Percentiles rank a stretch among this genome's conserved stretches.
phyloP scores from a whole-genome alignment of 2,797 vertebrate species.

The Micromesistius poutassou region DNA sequence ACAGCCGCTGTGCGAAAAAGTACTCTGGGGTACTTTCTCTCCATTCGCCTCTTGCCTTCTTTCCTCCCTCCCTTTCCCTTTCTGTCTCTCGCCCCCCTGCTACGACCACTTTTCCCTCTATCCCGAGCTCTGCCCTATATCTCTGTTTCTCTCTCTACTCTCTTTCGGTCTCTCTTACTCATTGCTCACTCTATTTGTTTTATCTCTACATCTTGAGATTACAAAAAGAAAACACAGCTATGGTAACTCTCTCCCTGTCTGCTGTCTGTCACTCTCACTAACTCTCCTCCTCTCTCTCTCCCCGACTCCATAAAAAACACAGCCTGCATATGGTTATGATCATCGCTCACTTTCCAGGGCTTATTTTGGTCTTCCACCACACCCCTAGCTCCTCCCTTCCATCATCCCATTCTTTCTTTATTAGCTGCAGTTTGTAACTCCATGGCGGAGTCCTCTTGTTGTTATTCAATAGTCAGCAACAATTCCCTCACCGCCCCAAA shows the following conservation, averaged over 20 bases:
- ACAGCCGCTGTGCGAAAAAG: conserved; percentile 63
- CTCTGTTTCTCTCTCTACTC: conserved; percentile 34
- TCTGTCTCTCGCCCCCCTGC: conserved; percentile 16
- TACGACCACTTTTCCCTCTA: conserved; percentile 3
- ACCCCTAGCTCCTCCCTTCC: conserved; percentile 36
- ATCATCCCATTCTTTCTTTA: conserved; percentile 51
- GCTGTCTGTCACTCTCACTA: conserved; percentile 35
- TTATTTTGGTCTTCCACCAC: conserved; percentile 65
- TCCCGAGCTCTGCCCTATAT: conserved; percentile 30
- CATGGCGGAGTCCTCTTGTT: conserved; percentile 57
- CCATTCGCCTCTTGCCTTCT: background rate
- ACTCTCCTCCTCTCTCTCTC: conserved; percentile 22
- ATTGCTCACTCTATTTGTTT: conserved; percentile 34
- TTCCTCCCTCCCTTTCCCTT: conserved; percentile 4
- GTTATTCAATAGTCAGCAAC: conserved; percentile 57
- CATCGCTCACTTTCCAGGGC: conserved; percentile 59
- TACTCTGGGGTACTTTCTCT: conserved; percentile 37
- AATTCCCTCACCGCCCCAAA: background rate
- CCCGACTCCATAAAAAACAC: conserved; percentile 40
- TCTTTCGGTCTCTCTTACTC: conserved; percentile 18
- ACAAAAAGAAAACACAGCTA: conserved; percentile 40
- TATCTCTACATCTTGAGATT: conserved; percentile 50
- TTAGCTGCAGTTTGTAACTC: conserved; percentile 47
- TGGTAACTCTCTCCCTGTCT: conserved; percentile 21
- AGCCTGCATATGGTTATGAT: conserved; percentile 79